These are phyloP conservation scores for Drosophila arizonae DNA, from an alignment of 1,140 invertebrate species.

Conservation along the genomic window DNA sequence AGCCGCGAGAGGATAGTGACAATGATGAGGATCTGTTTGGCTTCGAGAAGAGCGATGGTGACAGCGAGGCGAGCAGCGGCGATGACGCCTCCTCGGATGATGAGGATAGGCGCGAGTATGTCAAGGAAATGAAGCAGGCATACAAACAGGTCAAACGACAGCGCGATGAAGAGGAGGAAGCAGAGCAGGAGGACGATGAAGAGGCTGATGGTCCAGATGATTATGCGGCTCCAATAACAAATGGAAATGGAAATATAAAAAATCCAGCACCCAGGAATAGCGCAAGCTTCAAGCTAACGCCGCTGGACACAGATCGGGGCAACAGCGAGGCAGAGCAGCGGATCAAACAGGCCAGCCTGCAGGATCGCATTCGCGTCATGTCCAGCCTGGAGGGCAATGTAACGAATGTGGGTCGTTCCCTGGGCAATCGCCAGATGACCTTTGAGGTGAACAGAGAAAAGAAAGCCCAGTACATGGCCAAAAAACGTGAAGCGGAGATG, in stretches of 20 bases:
- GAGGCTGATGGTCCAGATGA: conserved; percentile 39
- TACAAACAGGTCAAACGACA: conserved; percentile 84
- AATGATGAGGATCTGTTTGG: conserved; percentile 83
- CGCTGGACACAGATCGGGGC: conserved; percentile 47
- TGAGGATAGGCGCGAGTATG: conserved; percentile 91
- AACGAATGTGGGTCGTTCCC: conserved; percentile 85
- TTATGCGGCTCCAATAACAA: conserved; percentile 32
- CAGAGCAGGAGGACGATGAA: conserved; percentile 12
- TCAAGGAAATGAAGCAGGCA: conserved; percentile 91
- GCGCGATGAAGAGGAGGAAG: conserved; percentile 68
- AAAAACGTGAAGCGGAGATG: conserved; percentile 84
- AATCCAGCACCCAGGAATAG: conserved; percentile 18
- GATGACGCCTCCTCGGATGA: conserved; percentile 88
- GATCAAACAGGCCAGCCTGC: conserved; percentile 86
- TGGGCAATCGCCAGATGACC: conserved; percentile 90
- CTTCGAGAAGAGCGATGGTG: conserved; percentile 66
- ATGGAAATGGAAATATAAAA: conserved; percentile 20
- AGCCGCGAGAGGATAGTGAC: conserved; percentile 77
- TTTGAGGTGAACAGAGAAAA: conserved; percentile 85
- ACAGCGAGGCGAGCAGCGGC: conserved; percentile 50
- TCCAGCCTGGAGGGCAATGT: conserved; percentile 85
- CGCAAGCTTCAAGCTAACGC: conserved; percentile 48
- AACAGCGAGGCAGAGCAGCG: conserved; percentile 54
- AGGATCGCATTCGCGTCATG: conserved; percentile 86
- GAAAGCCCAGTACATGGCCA: conserved; percentile 83